Base-by-base conservation (phyloP, 2,888 invertebrate species). In the Limnephilus lunatus region DNA sequence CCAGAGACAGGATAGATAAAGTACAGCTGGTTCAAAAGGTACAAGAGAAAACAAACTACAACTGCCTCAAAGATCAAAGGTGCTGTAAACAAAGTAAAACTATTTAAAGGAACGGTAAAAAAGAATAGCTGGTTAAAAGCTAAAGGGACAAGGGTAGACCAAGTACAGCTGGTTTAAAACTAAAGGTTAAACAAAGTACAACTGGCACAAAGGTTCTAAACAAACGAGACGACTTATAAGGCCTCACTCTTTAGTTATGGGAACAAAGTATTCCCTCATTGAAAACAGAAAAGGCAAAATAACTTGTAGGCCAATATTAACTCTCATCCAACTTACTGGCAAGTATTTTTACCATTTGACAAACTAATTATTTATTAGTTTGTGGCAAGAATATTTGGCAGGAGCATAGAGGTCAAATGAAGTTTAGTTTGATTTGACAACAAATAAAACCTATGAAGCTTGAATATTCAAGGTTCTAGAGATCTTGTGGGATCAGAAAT, bases 291-390 rank as follows among this genome's bases (percentile, higher is more conserved):
- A 86, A 86, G 48, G 86, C 48, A 35, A 86, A 68, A 35, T 14
- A 86, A 44, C n/a, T 39, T n/a, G 14, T 86, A 90, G 90, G 90
- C 90, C 90, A 90, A 85, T 68, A 68, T 68, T 2, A n/a, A 68
- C 68, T n/a, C 25, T n/a, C 68, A 2, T 25, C 25, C 1, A 7
- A 25, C 1, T 25, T 53, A 53, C 53, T 19, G 53, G 4, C 53
- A 53, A 68, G 25, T n/a, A 25, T 68, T 68, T 68, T 68, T 68
- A 68, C 68, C 68, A 68, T 68, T 68, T 68, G 68, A 25, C 68
- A 68, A 25, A 48, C 48, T 48, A 48, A 48, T 48, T 48, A 48
- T 14, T 14, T 48, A 48, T 15, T 48, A 48, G 68, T 25, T 68
- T 25, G 25, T 68, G 68, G 68, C 25, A 68, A 68, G 25, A 68